Evolutionary conservation across 1,140 invertebrate genomes (phyloP), one percentile per base, ranked within the genome.

Genomic region (Diabrotica undecimpunctata): DNA sequence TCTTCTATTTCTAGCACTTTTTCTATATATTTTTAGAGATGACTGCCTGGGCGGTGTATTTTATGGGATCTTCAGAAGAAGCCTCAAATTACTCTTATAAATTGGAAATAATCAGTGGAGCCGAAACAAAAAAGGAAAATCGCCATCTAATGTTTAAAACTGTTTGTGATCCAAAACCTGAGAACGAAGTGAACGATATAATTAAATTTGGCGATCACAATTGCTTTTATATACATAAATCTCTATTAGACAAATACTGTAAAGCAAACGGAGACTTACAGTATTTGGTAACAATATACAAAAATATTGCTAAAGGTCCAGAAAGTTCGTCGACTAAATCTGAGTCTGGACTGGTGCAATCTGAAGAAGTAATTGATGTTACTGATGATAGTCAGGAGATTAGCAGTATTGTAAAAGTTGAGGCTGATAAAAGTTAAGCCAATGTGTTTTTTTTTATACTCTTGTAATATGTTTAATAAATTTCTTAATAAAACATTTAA

Each of bases 201-300:
- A 9, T 14, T 2, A 57, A 57, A 37, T 57, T 57, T 12, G 55
- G n/a, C 11, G 36, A 57, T 6, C 55, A 57, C 11, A 35, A 38
- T 7, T 57, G 55, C 12, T 57, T 57, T 57, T 57, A 57, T 37
- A 57, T 57, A 5, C 55, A 57, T 38, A 57, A 37, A 37, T 11
- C 7, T 39, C 12, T 37, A 57, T 38, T 57, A 25, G 37, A 57
- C 12, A 8, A 39, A 5, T 57, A 57, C 11, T 57, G 55, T 37
- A 37, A 10, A 7, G 1, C 0, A 8, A 37, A 37, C 5, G 55
- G 55, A 9, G 55, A 57, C n/a, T 36, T 57, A 37, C 25, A 57
- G n/a, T 57, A 57, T 38, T 36, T 36, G 37, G n/a, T 57, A 6
- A 57, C 37, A 36, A 57, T 57, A 25, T 25, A 25, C 25, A 25